These are phyloP conservation scores for Automeris io DNA, from an alignment of 2,888 invertebrate genomes.

Conservation along the genomic window DNA sequence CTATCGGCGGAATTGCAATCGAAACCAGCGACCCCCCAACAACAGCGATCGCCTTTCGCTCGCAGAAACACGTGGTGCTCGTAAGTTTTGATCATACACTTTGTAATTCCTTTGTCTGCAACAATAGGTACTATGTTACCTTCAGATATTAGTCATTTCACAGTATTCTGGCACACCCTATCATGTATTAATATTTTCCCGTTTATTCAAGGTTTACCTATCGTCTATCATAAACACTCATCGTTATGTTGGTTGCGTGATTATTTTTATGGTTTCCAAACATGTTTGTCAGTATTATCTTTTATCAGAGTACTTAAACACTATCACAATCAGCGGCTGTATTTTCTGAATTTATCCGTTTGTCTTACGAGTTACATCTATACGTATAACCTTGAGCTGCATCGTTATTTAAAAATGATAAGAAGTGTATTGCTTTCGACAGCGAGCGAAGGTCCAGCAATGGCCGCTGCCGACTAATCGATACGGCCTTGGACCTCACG, in stretches of 20 bases:
- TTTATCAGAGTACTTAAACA: slow-evolving; percentile 20
- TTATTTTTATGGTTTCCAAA: slow-evolving; percentile 28
- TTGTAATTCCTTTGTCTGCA: slow-evolving; percentile 5
- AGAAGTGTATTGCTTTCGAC: slow-evolving; percentile 11
- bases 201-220: slow-evolving; percentile 28
- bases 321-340: slow-evolving; percentile 11
- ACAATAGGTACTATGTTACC: background rate
- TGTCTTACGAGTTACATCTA: slow-evolving; percentile 6
- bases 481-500: slow-evolving; percentile 35
- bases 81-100: slow-evolving; percentile 43
- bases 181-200: slow-evolving; percentile 20
- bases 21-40: slow-evolving; percentile 43
- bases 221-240: slow-evolving; percentile 42
- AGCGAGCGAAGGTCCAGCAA: slow-evolving; percentile 11
- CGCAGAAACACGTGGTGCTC: slow-evolving; percentile 75
- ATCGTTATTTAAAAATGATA: slow-evolving; percentile 15
- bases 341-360: slow-evolving; percentile 9
- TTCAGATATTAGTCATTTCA: slow-evolving; percentile 2
- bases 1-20: slow-evolving; percentile 46
- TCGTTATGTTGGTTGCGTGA: slow-evolving; percentile 30
- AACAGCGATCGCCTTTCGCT: slow-evolving; percentile 43
- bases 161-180: background rate
- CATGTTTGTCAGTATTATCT: slow-evolving; percentile 22
- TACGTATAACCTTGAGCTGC: slow-evolving; percentile 20
- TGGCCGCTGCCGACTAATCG: slow-evolving; percentile 23